Percentiles rank a stretch among this genome's conserved stretches.
Evolutionary conservation across 2,797 vertebrate genomes (phyloP).

Genomic region (Clarias platycephalus): DNA sequence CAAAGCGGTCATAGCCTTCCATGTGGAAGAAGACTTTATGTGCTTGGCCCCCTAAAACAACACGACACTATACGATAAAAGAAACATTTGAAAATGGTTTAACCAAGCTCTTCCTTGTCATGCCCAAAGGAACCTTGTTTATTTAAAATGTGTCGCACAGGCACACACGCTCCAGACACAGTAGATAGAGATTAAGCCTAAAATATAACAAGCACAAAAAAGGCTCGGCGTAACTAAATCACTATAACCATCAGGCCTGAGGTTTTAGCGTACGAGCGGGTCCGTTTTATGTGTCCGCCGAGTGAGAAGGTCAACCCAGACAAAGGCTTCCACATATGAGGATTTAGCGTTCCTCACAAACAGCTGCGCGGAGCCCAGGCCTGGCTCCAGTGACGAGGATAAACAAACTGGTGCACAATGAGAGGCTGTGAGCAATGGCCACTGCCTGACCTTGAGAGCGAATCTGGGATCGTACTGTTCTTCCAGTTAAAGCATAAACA

Average conservation of each 20-base stretch:
- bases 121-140: background rate
- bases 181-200: background rate
- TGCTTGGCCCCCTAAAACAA: background rate
- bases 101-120: background rate
- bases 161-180: background rate
- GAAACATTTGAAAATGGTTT: background rate
- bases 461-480: conserved; percentile 27
- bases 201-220: background rate
- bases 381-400: conserved; percentile 32
- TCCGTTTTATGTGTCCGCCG: conserved; percentile 6
- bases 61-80: background rate
- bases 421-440: conserved; percentile 31
- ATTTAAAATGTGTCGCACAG: background rate
- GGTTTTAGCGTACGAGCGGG: background rate
- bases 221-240: background rate
- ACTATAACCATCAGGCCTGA: background rate
- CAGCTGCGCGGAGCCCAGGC: conserved; percentile 17
- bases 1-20: background rate
- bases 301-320: conserved; percentile 26
- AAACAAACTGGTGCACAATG: conserved; percentile 36
- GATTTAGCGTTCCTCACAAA: conserved; percentile 10
- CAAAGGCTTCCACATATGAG: conserved; percentile 18
- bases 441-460: conserved; percentile 23
- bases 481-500: conserved; percentile 11
- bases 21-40: background rate